A percentile compares a stretch with the other conserved stretches of the same genome.
Evolutionary conservation across 2,113 vertebrate species (phyloP).

Genomic region (Rallus limicola): DNA sequence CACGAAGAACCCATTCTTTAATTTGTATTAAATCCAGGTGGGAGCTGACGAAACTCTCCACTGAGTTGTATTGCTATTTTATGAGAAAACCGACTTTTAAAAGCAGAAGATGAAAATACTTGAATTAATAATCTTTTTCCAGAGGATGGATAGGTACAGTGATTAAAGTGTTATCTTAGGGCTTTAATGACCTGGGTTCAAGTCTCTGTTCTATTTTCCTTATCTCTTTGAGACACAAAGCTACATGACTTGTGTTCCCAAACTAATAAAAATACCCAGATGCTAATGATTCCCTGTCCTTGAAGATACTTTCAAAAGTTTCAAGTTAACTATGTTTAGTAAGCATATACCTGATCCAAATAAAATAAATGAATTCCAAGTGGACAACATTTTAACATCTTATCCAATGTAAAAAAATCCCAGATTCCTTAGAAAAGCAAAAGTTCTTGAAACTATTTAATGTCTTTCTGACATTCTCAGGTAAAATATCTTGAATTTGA

Average conservation of each 20-base stretch:
- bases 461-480: not conserved
- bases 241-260: conserved; percentile 47
- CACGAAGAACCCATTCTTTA: not conserved
- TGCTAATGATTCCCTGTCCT: conserved; percentile 30
- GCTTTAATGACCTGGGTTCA: conserved; percentile 52
- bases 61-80: not conserved
- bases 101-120: conserved; percentile 48
- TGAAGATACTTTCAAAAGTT: conserved; percentile 29
- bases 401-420: not conserved
- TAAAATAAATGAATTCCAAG: not conserved
- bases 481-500: not conserved
- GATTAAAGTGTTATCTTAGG: conserved; percentile 54
- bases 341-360: not conserved
- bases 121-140: conserved; percentile 56
- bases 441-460: not conserved
- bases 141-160: conserved; percentile 41
- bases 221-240: conserved; percentile 55
- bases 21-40: conserved; percentile 18
- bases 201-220: conserved; percentile 45
- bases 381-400: not conserved
- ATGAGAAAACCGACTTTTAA: conserved; percentile 5
- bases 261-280: conserved; percentile 44
- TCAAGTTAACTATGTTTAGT: not conserved
- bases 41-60: not conserved
- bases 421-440: not conserved